Base-by-base conservation (phyloP, 2,888 invertebrate genomes). In the Leucania comma region DNA sequence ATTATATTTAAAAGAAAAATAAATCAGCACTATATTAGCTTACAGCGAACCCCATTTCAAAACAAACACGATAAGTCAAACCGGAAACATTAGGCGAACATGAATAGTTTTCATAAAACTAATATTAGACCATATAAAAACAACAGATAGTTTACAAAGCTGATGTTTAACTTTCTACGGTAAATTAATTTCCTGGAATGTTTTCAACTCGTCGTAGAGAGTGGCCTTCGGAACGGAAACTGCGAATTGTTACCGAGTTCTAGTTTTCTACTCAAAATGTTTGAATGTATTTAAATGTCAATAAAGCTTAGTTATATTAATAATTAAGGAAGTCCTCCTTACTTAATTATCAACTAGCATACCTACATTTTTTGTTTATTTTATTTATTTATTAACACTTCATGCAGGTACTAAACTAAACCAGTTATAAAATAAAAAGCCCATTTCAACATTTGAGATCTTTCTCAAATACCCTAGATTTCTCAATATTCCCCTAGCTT, bases 181-280 rank as follows among this genome's bases (percentile, higher is more conserved):
- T 57, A 42, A 72, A 75, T 57, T 3, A 65, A 57, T 57, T 65
- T 48, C 32, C 50, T 32, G 56, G 24, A 74, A 65, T 20, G 63
- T 50, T 69, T 57, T 32, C 24, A 75, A 42, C 22, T 22, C 10
- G 32, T 14, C 6, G 14, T 20, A n/a, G 12, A 6, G 48, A 42
- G 1, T 24, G 20, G 5, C 42, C 24, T 51, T 22, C 32, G 12
- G 1, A 50, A 74, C 12, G 12, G 42, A 35, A 72, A 35, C n/a
- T 57, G 32, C 8, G 56, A 26, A 75, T 26, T 26, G 26, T 46
- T 67, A 58, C 42, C 26, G 5, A 50, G 50, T 66, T 75, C 42
- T 26, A 56, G n/a, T 50, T 74, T 1, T 42, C 48, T 29, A 35
- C 64, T 74, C 17, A 8, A 73, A 50, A 74, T 74, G 65, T 73